Evolutionary conservation across 2,797 vertebrate species (phyloP), one percentile per base, ranked within the genome.

Genomic region (Pipistrellus pygmaeus): DNA sequence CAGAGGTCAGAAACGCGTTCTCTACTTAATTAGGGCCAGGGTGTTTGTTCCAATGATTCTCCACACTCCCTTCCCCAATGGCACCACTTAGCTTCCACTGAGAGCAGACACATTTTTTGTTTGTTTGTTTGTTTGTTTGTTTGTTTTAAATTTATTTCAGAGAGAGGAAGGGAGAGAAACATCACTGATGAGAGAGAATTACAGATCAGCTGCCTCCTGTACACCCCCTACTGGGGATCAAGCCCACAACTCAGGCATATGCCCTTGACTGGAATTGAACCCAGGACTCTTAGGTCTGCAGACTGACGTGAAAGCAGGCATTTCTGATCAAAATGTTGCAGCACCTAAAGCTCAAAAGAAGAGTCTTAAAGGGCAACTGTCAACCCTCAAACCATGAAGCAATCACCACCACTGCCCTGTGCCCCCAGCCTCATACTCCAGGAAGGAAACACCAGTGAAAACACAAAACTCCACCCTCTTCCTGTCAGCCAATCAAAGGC

Each of bases 31-130:
- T 13, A 3, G 1, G 21, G 30, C 64, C 80, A 30, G 17, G 12
- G 27, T 71, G 57, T 38, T 71, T 57, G 64, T 83, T 96, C 71
- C 69, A 20, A 51, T 41, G 78, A 44, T 71, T 82, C 82, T 89
- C 73, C 75, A 53, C 30, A 96, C 78, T 91, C 96, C 88, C 91
- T 96, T 95, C 80, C 44, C 77, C 62, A 89, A 4, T 76, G 81
- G 23, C 62, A 69, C 77, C 64, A 93, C 44, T 46, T 77, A 55
- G 73, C 48, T 94, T 81, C 78, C 20, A 51, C 12, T 41, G 71
- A 84, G 68, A 84, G 71, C 83, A 96, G 72, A 64, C 69, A 62
- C 44, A 10, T 11, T 41, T 6, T 41, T 41, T 41, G 44, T 9
- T 44, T 44, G 44, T 44, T 44, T 9, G 44, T 44, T 44, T 38